Evolutionary conservation across 2,888 invertebrate genomes (phyloP).

Genomic region (Brenthis daphne): DNA sequence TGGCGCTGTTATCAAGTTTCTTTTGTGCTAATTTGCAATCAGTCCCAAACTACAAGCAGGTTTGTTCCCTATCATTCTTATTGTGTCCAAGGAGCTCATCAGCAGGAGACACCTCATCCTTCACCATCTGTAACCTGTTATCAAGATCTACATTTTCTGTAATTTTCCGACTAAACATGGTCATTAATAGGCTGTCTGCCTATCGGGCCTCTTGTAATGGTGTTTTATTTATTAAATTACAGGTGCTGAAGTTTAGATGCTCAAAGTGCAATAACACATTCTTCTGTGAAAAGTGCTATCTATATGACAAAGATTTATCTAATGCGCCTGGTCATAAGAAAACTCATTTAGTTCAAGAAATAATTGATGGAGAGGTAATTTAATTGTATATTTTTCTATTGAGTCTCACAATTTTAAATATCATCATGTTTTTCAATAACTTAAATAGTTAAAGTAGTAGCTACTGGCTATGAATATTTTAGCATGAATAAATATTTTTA

Average conservation of each 20-base stretch:
- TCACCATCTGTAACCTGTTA: too few species aligned
- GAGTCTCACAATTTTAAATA: background rate
- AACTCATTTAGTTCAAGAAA: constrained; percentile 70
- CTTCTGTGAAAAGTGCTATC: constrained; percentile 76
- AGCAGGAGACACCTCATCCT: too few species aligned
- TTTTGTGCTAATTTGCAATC: too few species aligned
- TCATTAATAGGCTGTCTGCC: background rate
- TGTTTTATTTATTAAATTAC: constrained; percentile 30
- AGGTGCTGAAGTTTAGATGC: constrained; percentile 76
- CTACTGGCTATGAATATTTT: too few species aligned
- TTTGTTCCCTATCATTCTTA: too few species aligned
- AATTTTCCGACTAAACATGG: background rate
- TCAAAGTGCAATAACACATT: constrained; percentile 66
- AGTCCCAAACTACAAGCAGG: too few species aligned
- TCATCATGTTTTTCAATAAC: too few species aligned
- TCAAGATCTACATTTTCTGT: background rate
- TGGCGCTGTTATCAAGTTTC: too few species aligned
- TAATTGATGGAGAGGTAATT: constrained; percentile 73
- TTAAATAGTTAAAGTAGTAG: too few species aligned
- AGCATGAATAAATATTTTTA: too few species aligned
- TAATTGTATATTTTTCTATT: constrained; percentile 12
- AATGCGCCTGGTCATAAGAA: constrained; percentile 67
- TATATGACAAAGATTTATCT: constrained; percentile 65
- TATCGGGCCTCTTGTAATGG: too few species aligned
- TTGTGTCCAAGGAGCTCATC: too few species aligned